Percentiles rank a stretch among this genome's conserved stretches.
phyloP scores from a whole-genome alignment of 2,797 vertebrate species.

The Pipistrellus nathusii region DNA sequence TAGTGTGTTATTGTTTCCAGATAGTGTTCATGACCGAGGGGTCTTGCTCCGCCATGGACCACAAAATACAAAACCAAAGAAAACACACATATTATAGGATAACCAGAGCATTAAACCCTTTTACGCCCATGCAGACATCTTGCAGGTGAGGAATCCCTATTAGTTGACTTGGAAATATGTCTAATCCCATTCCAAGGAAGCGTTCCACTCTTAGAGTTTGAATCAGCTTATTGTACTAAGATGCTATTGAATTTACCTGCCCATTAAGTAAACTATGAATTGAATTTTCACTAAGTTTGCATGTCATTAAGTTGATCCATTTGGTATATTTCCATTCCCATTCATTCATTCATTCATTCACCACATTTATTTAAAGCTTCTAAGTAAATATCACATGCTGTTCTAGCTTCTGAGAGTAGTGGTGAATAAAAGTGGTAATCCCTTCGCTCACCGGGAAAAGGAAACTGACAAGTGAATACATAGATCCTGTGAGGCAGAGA shows the following conservation, averaged over 20 bases:
- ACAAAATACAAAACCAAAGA: background rate
- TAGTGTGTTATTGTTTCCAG: background rate
- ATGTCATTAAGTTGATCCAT: slow-evolving; percentile 1
- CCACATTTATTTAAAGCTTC: background rate
- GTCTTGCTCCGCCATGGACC: background rate
- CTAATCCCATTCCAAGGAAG: background rate
- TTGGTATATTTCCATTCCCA: background rate
- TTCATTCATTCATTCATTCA: background rate
- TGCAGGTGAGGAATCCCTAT: background rate
- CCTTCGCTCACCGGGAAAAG: background rate
- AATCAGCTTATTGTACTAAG: background rate
- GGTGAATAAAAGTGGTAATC: background rate
- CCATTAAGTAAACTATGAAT: slow-evolving; percentile 29
- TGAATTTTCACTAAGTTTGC: background rate
- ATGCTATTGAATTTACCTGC: background rate
- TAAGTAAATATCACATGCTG: background rate
- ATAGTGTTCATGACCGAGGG: background rate
- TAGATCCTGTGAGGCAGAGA: background rate
- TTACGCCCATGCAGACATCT: background rate
- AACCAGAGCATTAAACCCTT: background rate
- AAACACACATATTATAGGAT: background rate
- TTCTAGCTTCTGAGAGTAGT: background rate
- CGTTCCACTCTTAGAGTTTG: background rate
- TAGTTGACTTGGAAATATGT: background rate
- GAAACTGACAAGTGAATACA: background rate